A percentile compares a stretch with the other conserved stretches of the same genome.
Evolutionary conservation across 2,888 invertebrate genomes (phyloP).

Genomic region (Imbricaverruca yamaguchii): DNA sequence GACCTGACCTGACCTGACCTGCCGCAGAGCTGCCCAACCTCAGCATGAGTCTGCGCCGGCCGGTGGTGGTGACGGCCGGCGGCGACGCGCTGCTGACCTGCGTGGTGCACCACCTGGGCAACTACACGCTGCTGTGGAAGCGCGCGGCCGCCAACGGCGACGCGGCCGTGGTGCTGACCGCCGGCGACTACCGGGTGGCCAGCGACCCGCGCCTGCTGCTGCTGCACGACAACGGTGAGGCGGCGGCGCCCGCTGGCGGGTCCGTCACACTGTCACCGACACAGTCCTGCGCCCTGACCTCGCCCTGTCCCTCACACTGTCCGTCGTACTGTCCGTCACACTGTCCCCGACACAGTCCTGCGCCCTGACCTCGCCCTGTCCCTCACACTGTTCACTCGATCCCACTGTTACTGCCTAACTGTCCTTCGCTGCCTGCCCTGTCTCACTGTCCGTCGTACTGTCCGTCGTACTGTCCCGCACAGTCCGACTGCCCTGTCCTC

Average conservation of each 20-base stretch:
- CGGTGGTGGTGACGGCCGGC: slow-evolving; percentile 46
- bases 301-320: too few relatives aligned
- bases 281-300: too few relatives aligned
- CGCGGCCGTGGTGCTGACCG: slow-evolving; percentile 54
- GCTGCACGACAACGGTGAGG: slow-evolving; percentile 67
- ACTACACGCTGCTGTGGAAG: slow-evolving; percentile 64
- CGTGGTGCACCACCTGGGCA: slow-evolving; percentile 61
- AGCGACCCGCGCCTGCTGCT: slow-evolving; percentile 63
- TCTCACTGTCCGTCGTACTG: too few relatives aligned
- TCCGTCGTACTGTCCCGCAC: too few relatives aligned
- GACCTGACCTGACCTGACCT: slow-evolving; percentile 37
- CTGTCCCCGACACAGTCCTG: too few relatives aligned
- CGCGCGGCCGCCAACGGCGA: slow-evolving; percentile 39
- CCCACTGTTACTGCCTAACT: too few relatives aligned
- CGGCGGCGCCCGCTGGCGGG: not conserved
- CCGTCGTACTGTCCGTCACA: too few relatives aligned
- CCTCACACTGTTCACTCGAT: too few relatives aligned
- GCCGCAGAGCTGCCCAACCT: slow-evolving; percentile 23
- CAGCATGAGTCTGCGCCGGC: slow-evolving; percentile 25
- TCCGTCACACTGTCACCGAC: too few relatives aligned
- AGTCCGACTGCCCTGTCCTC: too few relatives aligned
- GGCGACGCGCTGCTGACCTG: slow-evolving; percentile 74
- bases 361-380: too few relatives aligned
- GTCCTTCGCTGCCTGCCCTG: too few relatives aligned
- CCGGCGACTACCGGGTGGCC: slow-evolving; percentile 64